Evolutionary conservation across 2,888 invertebrate genomes (phyloP), one percentile per base, ranked within the genome.

Genomic region (Phaonia tiefii): DNA sequence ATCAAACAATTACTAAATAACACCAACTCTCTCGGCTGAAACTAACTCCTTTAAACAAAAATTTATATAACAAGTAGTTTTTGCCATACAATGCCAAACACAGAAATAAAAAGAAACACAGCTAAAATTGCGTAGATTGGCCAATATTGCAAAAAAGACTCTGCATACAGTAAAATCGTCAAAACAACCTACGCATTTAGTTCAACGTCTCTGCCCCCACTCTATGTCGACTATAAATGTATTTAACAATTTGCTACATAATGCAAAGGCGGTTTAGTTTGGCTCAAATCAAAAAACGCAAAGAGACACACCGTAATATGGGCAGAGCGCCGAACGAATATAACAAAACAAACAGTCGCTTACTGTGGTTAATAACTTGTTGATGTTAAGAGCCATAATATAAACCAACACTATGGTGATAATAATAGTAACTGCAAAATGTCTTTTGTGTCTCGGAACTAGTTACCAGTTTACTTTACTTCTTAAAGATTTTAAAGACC

Each of bases 241-340:
- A 25, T 78, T 79, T 70, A 67, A 66, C 74, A 83, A 83, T 82
- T 80, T 77, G 67, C 70, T 74, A 67, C 77, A 82, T 80, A 83
- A 77, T 81, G 83, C 84, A 83, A 80, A 82, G 83, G 83, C 83
- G 84, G 79, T 73, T 56, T 70, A 73, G 79, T 73, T 56, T 70
- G 73, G 44, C 74, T 69, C 26, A 73, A 79, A 71, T 42, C 51
- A 60, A 51, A 37, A 67, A 39, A 20, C 15, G 17, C 44, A 46
- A 20, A 37, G 11, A 54, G 11, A 42, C 56, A 37, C 5, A 49
- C 20, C 49, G 7, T n/a, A n/a, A n/a, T n/a, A 49, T 51, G 22
- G 17, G 20, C 17, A 51, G 22, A 22, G 51, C 20, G 20, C 1
- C 4, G 17, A 31, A 31, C 3, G 31, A 31, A n/a, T n/a, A n/a